Evolutionary conservation across 2,113 vertebrate genomes (phyloP).

Genomic region (Ptilonorhynchus violaceus): DNA sequence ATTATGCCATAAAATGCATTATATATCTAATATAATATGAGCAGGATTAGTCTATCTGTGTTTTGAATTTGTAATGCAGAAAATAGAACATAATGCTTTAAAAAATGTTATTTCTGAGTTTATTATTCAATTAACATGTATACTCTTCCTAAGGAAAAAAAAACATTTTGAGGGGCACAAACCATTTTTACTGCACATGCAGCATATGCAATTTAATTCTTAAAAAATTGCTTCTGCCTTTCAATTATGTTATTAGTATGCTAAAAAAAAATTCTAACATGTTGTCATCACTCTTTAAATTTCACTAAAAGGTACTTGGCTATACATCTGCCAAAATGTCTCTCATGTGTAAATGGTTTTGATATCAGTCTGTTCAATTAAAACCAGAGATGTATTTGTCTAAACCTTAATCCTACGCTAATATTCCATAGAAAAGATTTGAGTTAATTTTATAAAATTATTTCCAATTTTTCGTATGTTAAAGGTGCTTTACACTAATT

Average conservation of each 20-base stretch:
- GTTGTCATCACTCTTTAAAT: conserved; percentile 21
- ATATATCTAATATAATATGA: background rate
- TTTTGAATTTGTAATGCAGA: background rate
- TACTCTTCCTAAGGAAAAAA: background rate
- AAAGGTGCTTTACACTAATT: background rate
- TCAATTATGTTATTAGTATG: conserved; percentile 10
- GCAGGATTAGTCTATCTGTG: background rate
- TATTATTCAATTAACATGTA: conserved; percentile 20
- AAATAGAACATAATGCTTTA: background rate
- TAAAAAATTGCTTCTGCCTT: background rate
- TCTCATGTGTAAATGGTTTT: background rate
- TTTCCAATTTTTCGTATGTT: background rate
- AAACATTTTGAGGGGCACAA: background rate
- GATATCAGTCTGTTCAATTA: conserved; percentile 15
- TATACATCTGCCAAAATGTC: background rate
- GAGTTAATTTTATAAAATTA: background rate
- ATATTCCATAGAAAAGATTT: background rate
- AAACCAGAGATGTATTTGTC: conserved; percentile 6
- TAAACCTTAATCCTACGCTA: background rate
- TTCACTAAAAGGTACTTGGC: background rate
- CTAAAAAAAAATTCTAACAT: background rate
- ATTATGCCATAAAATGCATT: background rate
- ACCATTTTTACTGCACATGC: background rate
- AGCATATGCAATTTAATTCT: background rate
- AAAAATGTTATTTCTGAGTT: background rate